Conservation (phyloP, 2,797 vertebrate genomes). For the Galagoides demidoff region DNA sequence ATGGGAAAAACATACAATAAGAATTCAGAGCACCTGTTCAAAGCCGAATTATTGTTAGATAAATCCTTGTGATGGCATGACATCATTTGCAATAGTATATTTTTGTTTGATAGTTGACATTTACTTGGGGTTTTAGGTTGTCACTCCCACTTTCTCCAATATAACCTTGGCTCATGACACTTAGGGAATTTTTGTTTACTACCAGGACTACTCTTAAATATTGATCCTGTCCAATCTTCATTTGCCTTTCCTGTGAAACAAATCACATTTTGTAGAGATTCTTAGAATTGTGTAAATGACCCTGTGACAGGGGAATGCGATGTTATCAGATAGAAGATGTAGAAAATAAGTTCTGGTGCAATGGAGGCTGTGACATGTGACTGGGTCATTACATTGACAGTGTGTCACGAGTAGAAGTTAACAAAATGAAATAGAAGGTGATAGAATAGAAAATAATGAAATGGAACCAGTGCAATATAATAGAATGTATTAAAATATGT, state of each 20-base stretch:
- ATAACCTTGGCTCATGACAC: not conserved
- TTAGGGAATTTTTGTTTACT: not conserved
- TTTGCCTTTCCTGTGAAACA: not conserved
- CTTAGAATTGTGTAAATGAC: not conserved
- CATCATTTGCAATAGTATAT: not conserved
- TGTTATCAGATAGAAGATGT: conserved; percentile 5
- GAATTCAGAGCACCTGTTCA: not conserved
- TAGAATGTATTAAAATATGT: not conserved
- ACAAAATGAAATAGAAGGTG: not conserved
- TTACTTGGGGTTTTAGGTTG: not conserved
- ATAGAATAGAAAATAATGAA: not conserved
- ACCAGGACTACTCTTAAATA: not conserved
- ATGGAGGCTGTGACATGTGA: not conserved
- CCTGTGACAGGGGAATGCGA: not conserved
- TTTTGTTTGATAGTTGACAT: not conserved
- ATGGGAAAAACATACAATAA: not conserved
- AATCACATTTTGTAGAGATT: not conserved
- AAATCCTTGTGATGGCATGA: not conserved
- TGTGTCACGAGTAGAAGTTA: not conserved
- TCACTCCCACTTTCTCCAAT: not conserved
- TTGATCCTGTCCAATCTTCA: not conserved
- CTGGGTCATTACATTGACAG: not conserved
- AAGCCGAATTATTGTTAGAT: not conserved
- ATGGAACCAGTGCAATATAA: not conserved
- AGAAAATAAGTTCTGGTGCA: not conserved